phyloP scores from a whole-genome alignment of 1,140 invertebrate species.

The Oscheius sp. region DNA sequence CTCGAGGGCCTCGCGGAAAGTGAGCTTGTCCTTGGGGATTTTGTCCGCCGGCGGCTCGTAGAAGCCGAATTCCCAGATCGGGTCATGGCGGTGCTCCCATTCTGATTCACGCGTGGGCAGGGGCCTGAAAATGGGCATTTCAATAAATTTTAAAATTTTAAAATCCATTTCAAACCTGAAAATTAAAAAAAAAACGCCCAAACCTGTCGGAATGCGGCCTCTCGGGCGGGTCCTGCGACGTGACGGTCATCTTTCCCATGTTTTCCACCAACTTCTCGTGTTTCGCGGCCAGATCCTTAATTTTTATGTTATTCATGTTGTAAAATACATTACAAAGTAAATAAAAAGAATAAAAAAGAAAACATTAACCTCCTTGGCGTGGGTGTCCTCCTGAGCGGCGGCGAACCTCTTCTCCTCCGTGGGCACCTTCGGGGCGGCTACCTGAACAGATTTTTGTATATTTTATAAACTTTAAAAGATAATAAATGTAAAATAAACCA shows the following conservation, averaged over 20 bases:
- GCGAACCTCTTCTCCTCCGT: constrained; percentile 9
- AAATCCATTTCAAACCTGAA: neutral
- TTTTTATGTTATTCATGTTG: too few relatives aligned
- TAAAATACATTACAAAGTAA: neutral
- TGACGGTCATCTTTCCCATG: constrained; percentile 45
- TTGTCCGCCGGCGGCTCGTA: constrained; percentile 39
- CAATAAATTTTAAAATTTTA: neutral
- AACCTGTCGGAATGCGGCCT: constrained; percentile 24
- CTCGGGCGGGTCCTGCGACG: constrained; percentile 44
- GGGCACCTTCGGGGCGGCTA: constrained; percentile 5
- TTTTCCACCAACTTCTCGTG: constrained; percentile 45
- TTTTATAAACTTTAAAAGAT: neutral
- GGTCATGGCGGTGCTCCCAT: constrained; percentile 36
- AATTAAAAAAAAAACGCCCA: constrained; percentile 10
- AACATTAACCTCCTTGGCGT: neutral
- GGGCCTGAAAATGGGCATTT: constrained; percentile 24
- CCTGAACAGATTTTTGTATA: neutral
- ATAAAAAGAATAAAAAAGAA: constrained; percentile 5
- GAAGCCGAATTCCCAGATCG: constrained; percentile 42
- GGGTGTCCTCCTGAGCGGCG: neutral
- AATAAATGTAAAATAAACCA: neutral
- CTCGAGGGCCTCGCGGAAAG: constrained; percentile 41
- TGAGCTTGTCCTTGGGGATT: constrained; percentile 36
- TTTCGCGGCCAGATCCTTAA: constrained; percentile 46
- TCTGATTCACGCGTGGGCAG: constrained; percentile 41